Conservation (phyloP, 2,113 vertebrate genomes). For the Empidonax alnorum region DNA sequence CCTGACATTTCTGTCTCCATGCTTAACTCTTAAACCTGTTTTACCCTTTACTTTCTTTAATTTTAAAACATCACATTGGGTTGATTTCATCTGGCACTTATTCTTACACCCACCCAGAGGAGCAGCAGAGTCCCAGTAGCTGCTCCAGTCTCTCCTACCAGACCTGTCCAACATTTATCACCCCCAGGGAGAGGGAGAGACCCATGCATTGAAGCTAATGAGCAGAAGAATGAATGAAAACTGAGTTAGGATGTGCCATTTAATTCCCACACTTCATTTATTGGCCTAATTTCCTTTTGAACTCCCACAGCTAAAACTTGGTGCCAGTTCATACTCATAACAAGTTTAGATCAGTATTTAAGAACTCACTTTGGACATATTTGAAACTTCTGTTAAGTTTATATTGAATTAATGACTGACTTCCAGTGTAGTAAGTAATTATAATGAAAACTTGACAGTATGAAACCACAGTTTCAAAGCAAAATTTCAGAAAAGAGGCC, state of each 20-base stretch:
- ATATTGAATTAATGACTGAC: background rate
- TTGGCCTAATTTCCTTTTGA: background rate
- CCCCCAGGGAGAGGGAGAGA: background rate
- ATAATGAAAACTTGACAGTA: background rate
- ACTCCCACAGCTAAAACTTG: background rate
- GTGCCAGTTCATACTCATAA: background rate
- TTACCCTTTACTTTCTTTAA: background rate
- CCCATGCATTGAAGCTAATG: background rate
- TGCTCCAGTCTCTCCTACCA: background rate
- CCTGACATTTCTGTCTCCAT: background rate
- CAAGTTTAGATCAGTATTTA: constrained; percentile 2
- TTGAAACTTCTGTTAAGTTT: background rate
- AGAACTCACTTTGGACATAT: background rate
- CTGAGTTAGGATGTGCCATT: background rate
- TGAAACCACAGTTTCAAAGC: background rate
- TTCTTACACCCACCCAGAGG: background rate
- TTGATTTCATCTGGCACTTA: background rate
- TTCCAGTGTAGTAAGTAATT: constrained; percentile 10
- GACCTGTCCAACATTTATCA: background rate
- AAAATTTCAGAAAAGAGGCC: background rate
- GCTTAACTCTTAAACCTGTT: background rate
- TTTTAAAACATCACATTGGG: background rate
- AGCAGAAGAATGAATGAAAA: background rate
- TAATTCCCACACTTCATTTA: background rate
- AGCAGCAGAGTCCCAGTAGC: background rate